These are phyloP conservation scores for Riptortus pedestris DNA, from an alignment of 1,140 invertebrate genomes.

Conservation along the genomic window DNA sequence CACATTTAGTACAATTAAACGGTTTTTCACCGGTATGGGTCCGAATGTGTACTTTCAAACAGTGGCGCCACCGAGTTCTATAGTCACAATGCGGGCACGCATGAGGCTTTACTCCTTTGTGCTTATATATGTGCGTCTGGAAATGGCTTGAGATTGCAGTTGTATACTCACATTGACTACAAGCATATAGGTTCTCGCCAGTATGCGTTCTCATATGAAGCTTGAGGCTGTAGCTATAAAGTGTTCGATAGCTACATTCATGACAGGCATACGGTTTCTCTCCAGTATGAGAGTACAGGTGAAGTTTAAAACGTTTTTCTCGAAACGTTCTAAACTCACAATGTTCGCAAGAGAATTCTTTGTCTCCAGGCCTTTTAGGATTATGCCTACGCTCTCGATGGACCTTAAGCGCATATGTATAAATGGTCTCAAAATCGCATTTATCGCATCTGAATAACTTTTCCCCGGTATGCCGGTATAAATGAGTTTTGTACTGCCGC, in stretches of 20 bases:
- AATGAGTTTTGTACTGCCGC: not conserved
- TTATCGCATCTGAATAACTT: not conserved
- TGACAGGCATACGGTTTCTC: conserved; percentile 17
- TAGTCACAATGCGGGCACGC: not conserved
- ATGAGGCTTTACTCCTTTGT: not conserved
- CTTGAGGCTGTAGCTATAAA: not conserved
- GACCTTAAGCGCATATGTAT: not conserved
- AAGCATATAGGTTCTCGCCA: not conserved
- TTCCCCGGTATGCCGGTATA: not conserved
- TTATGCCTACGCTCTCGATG: not conserved
- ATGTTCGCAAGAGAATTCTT: not conserved
- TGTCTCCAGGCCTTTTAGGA: not conserved
- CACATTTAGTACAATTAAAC: conserved; percentile 5
- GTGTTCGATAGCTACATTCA: conserved; percentile 3
- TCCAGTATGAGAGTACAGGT: conserved; percentile 7
- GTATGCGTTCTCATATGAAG: conserved; percentile 11
- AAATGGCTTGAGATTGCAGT: not conserved
- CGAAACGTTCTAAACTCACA: not conserved
- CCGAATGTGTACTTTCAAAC: not conserved
- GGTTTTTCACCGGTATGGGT: not conserved
- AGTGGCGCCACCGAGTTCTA: not conserved
- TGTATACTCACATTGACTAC: conserved; percentile 5
- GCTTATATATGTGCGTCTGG: not conserved
- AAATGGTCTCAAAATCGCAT: not conserved
- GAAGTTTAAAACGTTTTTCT: not conserved